Evolutionary conservation across 2,888 invertebrate species (phyloP).

Genomic region (Ferrisia virgata): DNA sequence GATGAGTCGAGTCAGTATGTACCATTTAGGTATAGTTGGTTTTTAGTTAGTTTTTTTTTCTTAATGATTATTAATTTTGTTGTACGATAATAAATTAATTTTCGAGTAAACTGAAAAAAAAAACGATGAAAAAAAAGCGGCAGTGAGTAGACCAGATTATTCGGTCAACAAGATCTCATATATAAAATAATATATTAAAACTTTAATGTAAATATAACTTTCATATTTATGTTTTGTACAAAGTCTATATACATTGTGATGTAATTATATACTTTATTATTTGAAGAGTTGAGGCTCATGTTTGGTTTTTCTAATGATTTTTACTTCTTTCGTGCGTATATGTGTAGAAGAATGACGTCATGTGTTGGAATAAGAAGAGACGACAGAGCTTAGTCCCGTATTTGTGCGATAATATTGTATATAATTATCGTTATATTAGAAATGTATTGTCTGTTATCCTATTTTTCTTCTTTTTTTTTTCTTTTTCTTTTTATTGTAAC

Average conservation of each 20-base stretch:
- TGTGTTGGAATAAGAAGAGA: neutral
- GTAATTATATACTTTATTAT: slow-evolving; percentile 34
- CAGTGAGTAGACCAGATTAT: slow-evolving; percentile 6
- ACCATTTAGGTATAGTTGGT: neutral
- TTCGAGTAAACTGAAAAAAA: neutral
- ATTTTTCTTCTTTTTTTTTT: neutral
- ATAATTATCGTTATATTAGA: slow-evolving; percentile 18
- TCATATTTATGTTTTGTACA: slow-evolving; percentile 27
- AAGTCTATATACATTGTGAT: slow-evolving; percentile 23
- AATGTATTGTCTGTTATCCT: slow-evolving; percentile 30
- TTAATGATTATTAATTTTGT: neutral
- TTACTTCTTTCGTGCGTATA: neutral
- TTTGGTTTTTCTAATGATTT: neutral
- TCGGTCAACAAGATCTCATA: slow-evolving; percentile 26
- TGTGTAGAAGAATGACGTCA: neutral
- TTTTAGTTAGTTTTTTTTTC: neutral
- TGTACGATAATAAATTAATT: neutral
- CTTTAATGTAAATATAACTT: slow-evolving; percentile 24
- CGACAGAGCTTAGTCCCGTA: neutral
- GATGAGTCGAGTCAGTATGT: neutral
- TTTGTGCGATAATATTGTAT: slow-evolving; percentile 19
- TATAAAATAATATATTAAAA: neutral
- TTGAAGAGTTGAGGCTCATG: neutral
- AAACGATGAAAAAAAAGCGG: neutral
- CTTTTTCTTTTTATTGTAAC: neutral